Evolutionary conservation across 2,113 vertebrate species (phyloP).

Genomic region (Antennarius striatus): DNA sequence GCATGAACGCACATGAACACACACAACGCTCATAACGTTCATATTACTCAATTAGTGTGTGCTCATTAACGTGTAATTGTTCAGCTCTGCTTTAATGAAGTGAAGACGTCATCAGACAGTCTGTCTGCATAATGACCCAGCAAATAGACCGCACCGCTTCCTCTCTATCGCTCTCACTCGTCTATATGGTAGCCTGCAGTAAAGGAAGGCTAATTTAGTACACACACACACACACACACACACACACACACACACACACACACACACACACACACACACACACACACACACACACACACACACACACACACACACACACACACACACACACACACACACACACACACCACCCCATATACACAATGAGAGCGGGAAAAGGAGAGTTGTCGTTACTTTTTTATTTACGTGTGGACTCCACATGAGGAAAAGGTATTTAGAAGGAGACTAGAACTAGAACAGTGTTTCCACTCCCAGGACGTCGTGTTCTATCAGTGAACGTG

Average conservation of each 20-base stretch:
- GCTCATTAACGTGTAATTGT: constrained; percentile 59
- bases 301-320: constrained; percentile 3
- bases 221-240: constrained; percentile 2
- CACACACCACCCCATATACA: neutral
- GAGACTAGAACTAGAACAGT: constrained; percentile 30
- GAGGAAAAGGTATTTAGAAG: constrained; percentile 63
- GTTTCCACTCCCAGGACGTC: constrained; percentile 66
- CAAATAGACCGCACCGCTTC: constrained; percentile 53
- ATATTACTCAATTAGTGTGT: constrained; percentile 61
- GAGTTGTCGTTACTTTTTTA: constrained; percentile 65
- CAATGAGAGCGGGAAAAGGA: constrained; percentile 14
- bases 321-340: constrained; percentile 5
- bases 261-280: constrained; percentile 3
- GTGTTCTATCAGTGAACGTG: constrained; percentile 64
- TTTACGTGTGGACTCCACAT: constrained; percentile 52
- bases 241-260: constrained; percentile 1
- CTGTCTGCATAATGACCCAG: constrained; percentile 46
- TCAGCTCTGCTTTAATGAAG: constrained; percentile 62
- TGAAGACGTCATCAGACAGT: constrained; percentile 39
- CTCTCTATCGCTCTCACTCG: constrained; percentile 44
- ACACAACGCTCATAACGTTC: constrained; percentile 49
- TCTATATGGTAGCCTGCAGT: constrained; percentile 55
- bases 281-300: constrained; percentile 5
- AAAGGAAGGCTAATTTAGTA: constrained; percentile 53
- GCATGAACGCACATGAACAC: constrained; percentile 24